phyloP scores from a whole-genome alignment of 2,797 vertebrate species.

The Cryptoblepharus egeriae region DNA sequence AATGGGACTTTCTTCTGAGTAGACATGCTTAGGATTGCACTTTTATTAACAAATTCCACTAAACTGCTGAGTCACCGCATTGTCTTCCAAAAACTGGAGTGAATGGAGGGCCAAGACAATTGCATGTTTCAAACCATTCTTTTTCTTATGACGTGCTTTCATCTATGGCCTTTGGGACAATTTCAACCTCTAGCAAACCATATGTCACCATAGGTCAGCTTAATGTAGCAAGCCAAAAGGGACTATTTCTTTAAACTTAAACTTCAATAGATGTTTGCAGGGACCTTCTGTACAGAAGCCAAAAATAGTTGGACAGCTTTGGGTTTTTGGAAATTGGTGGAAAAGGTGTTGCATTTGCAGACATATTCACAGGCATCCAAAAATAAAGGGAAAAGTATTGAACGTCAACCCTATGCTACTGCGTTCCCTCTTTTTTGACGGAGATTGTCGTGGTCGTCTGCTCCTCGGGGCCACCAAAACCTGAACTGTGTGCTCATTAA shows the following conservation, averaged over 20 bases:
- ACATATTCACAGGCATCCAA: not conserved
- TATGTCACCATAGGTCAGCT: conserved; percentile 40
- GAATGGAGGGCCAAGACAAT: too few relatives aligned
- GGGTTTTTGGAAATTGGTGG: conserved; percentile 13
- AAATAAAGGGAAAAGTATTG: not conserved
- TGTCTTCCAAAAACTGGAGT: too few relatives aligned
- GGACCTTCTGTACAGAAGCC: not conserved
- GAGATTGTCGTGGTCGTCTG: not conserved
- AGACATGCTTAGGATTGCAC: too few relatives aligned
- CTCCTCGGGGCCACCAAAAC: conserved; percentile 19
- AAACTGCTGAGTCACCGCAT: too few relatives aligned
- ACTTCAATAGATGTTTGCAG: conserved; percentile 15
- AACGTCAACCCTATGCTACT: not conserved
- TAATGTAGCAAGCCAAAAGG: not conserved
- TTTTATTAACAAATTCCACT: too few relatives aligned
- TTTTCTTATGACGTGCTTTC: too few relatives aligned
- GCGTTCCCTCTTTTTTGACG: not conserved
- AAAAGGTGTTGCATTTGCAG: conserved; percentile 29
- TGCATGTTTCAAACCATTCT: too few relatives aligned
- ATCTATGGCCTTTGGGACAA: conserved; percentile 15
- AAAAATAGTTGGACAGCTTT: conserved; percentile 25
- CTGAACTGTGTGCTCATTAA: conserved; percentile 19
- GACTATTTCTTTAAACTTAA: conserved; percentile 41
- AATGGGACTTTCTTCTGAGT: too few relatives aligned
- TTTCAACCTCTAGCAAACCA: conserved; percentile 41